Evolutionary conservation across 1,140 invertebrate genomes (phyloP).

Genomic region (Neodiprion fabricii): DNA sequence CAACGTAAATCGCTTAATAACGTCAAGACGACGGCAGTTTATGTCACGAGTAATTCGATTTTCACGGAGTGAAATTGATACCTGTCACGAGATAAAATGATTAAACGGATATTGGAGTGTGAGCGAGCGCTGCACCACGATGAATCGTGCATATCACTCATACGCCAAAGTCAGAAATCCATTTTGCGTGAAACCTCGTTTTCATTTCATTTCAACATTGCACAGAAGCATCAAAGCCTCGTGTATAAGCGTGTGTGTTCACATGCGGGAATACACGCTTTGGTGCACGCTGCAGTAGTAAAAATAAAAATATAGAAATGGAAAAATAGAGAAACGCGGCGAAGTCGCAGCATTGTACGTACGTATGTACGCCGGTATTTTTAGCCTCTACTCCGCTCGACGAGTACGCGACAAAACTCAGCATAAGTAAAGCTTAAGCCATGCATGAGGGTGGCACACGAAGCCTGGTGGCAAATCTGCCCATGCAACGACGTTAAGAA

Average conservation of each 20-base stretch:
- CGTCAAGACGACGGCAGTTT: too few relatives aligned
- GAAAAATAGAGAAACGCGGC: background rate
- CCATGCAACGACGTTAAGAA: background rate
- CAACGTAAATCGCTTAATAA: too few relatives aligned
- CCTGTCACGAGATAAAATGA: too few relatives aligned
- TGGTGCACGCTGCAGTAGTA: background rate
- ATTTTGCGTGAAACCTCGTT: conserved; percentile 2
- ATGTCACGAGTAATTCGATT: too few relatives aligned
- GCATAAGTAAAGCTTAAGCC: too few relatives aligned
- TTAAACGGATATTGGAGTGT: too few relatives aligned
- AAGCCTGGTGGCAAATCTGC: too few relatives aligned
- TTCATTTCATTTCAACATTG: background rate
- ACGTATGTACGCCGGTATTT: background rate
- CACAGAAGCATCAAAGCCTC: background rate
- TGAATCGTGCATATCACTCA: too few relatives aligned
- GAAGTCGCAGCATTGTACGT: background rate
- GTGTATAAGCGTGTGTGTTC: background rate
- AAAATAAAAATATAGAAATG: background rate
- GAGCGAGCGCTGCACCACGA: too few relatives aligned
- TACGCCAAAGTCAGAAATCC: background rate
- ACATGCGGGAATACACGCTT: background rate
- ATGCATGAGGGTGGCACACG: too few relatives aligned
- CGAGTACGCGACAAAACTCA: background rate
- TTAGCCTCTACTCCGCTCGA: background rate
- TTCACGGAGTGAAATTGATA: too few relatives aligned